Base-by-base conservation (phyloP, 2,888 invertebrate species). In the Habroteleia sp. region DNA sequence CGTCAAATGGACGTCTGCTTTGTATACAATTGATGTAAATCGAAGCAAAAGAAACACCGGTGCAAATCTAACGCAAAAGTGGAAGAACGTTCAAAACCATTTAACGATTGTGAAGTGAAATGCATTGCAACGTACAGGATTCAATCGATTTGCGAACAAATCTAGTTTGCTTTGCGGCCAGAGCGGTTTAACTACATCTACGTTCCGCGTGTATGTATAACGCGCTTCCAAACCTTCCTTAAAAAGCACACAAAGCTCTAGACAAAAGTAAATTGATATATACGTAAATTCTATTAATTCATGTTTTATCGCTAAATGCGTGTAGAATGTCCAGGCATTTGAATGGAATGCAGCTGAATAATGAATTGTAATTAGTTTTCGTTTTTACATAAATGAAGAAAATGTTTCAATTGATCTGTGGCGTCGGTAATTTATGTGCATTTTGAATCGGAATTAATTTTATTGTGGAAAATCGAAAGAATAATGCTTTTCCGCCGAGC, bases 111-210 rank as follows among this genome's bases (percentile, higher is more conserved):
- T 37, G 50, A 65, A 44, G 54, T 33, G 60, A 66, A 74, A 62
- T 66, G 73, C 35, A 29, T 48, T 62, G 66, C 68, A 68, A 62
- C 48, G 62, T 56, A 17, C 68, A 42, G 50, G 41, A 68, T 74
- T 62, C 56, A 60, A 74, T 74, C 74, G 52, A 74, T 74, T 74
- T 62, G 50, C 35, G 74, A 74, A 66, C 73, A 74, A 74, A 74
- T 74, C 54, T 65, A 54, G 66, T 74, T 74, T 68, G 66, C 66
- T 74, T 74, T 74, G 74, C 48, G 54, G 73, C 37, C 48, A 29
- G 50, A 27, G 68, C 13, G 68, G 74, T 74, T 62, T 48, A 62
- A 56, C 62, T 68, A 62, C 74, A 68, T 54, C 46, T 39, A 42
- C 60, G 41, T 20, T 68, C 17, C 16, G 13, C 23, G 56, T 39